Evolutionary conservation across 1,140 invertebrate genomes (phyloP).

Genomic region (Drosophila pseudoobscura): DNA sequence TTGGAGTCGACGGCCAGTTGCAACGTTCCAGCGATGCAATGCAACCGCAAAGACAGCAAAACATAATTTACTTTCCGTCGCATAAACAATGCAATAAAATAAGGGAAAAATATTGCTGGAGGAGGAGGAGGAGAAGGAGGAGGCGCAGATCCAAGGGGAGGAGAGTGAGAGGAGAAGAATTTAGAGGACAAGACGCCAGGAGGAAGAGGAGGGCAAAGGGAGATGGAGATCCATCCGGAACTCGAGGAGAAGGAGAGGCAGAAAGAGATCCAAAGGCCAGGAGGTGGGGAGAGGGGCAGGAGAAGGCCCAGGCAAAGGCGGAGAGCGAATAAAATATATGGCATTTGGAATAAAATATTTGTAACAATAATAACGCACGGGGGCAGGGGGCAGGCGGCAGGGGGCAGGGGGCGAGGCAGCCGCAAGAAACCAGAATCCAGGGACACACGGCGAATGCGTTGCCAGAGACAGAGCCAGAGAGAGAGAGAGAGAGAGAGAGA

Average conservation of each 20-base stretch:
- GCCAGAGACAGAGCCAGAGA: conserved; percentile 22
- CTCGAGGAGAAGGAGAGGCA: no score
- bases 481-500: background rate
- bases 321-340: conserved; percentile 75
- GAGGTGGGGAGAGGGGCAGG: no score
- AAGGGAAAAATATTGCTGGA: conserved; percentile 29
- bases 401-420: background rate
- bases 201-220: no score
- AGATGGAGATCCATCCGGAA: no score
- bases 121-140: conserved; percentile 29
- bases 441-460: conserved; percentile 19
- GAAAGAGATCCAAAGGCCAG: no score
- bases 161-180: conserved; percentile 4
- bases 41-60: conserved; percentile 36
- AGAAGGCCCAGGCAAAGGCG: background rate
- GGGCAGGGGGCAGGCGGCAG: background rate
- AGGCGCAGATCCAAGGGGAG: conserved; percentile 22
- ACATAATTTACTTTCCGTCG: conserved; percentile 80
- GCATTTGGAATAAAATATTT: conserved; percentile 81
- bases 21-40: conserved; percentile 41
- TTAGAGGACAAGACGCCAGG: background rate
- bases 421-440: conserved; percentile 5
- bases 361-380: conserved; percentile 77
- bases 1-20: background rate
- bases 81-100: conserved; percentile 82